These are phyloP conservation scores for Sprattus sprattus DNA, from an alignment of 2,113 vertebrate species.

Conservation along the genomic window DNA sequence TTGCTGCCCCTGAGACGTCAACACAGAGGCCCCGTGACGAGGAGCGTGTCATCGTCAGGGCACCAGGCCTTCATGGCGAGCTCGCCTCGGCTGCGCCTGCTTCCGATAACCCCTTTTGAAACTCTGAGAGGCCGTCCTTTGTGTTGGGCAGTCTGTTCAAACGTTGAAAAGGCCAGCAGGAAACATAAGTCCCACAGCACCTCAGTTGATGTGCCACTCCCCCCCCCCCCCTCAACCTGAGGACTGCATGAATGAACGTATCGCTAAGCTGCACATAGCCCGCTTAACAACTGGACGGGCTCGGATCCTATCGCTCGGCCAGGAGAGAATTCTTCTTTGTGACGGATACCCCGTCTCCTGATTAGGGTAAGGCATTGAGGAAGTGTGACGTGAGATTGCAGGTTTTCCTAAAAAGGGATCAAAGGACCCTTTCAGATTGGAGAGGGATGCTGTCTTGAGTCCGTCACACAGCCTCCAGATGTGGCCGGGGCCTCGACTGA, in stretches of 20 bases:
- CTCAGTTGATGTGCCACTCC: neutral
- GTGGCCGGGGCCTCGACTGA: neutral
- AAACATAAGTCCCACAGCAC: neutral
- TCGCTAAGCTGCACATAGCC: neutral
- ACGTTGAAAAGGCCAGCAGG: neutral
- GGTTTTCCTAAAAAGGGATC: neutral
- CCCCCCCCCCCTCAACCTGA: neutral
- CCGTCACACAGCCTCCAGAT: neutral
- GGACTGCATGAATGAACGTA: neutral
- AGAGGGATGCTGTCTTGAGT: neutral
- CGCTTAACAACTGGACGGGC: neutral
- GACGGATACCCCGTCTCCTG: neutral
- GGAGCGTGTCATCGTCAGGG: conserved; percentile 2
- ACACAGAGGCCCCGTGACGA: neutral
- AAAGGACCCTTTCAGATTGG: neutral
- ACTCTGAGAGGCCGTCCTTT: neutral
- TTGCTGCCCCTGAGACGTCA: neutral
- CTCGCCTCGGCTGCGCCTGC: neutral
- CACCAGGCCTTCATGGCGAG: neutral
- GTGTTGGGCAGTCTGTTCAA: neutral
- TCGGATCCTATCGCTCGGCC: neutral
- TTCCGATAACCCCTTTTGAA: neutral
- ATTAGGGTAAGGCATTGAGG: neutral
- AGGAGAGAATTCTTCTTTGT: neutral
- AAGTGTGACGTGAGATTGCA: conserved; percentile 6